Evolutionary conservation across 2,888 invertebrate species (phyloP), one percentile per base, ranked within the genome.

Genomic region (Ochropacha duplaris): DNA sequence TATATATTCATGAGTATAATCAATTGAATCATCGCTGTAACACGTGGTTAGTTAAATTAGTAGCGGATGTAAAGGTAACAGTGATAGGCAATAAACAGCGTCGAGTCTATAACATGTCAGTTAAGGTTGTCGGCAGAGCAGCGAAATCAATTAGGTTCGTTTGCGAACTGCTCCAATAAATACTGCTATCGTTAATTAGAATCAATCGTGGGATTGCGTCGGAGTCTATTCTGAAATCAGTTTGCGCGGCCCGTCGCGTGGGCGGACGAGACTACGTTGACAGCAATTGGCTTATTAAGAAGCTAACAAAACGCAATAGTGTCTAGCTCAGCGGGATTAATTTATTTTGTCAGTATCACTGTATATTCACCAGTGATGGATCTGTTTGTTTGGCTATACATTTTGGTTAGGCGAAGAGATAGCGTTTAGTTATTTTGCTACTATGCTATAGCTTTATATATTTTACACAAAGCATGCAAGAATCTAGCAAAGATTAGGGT

Each of bases 161-260:
- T 90, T 87, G 90, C 87, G 81, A 88, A 83, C 85, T 83, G 86
- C 81, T 86, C 85, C 86, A 90, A 92, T 91, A 91, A 92, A 92
- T 92, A 92, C 83, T 84, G 84, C 81, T 92, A 91, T 92, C 91
- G 86, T 87, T 92, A 92, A 92, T 92, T 91, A 91, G 90, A 91
- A 92, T 92, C 92, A 90, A 90, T 91, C 89, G 88, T 83, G 81
- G 86, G 87, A 87, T 89, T 86, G 87, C 86, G 83, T 83, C 75
- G 74, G 79, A 82, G 83, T 83, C 84, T 83, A 84, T 85, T 85
- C 86, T 85, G 85, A 88, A 87, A 90, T 88, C 85, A 84, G 84
- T 84, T 79, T 75, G 76, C 74, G 72, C 69, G 65, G 71, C 64
- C 69, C 51, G 51, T 52, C 51, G 19, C 76, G 88, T 88, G 83